A percentile compares a stretch with the other conserved stretches of the same genome.
These are phyloP conservation scores for Hypena proboscidalis DNA, from an alignment of 2,888 invertebrate genomes.

Conservation along the genomic window DNA sequence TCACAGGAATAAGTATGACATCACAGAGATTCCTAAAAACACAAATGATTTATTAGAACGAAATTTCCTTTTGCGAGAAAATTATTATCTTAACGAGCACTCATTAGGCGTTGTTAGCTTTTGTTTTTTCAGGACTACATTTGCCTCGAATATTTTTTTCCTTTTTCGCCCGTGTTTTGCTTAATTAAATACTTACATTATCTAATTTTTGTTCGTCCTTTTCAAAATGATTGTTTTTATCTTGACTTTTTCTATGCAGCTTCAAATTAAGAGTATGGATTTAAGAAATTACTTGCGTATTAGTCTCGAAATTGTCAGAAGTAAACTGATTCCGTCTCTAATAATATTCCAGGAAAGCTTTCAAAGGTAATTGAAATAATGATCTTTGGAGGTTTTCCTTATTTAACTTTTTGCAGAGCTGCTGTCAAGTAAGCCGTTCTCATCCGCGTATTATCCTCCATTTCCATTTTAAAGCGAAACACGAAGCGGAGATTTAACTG, in stretches of 20 bases:
- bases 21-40: slow-evolving; percentile 38
- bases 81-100: slow-evolving; percentile 66
- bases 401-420: slow-evolving; percentile 55
- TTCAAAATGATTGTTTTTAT: slow-evolving; percentile 51
- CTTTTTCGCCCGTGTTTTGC: slow-evolving; percentile 50
- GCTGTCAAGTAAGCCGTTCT: slow-evolving; percentile 53
- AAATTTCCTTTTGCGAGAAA: slow-evolving; percentile 56
- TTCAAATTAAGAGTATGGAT: slow-evolving; percentile 13
- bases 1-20: slow-evolving; percentile 32
- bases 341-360: slow-evolving; percentile 32
- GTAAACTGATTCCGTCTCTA: slow-evolving; percentile 16
- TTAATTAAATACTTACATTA: slow-evolving; percentile 67
- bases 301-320: slow-evolving; percentile 10
- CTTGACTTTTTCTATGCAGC: slow-evolving; percentile 21
- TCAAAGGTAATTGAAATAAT: slow-evolving; percentile 57
- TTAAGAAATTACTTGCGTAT: slow-evolving; percentile 13
- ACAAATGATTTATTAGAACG: slow-evolving; percentile 41
- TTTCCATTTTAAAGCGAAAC: slow-evolving; percentile 66
- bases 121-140: slow-evolving; percentile 58
- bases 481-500: slow-evolving; percentile 55
- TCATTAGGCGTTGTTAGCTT: slow-evolving; percentile 66
- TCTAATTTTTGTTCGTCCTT: slow-evolving; percentile 58
- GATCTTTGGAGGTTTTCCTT: slow-evolving; percentile 48
- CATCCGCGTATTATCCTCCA: slow-evolving; percentile 60
- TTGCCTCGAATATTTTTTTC: slow-evolving; percentile 48